Evolutionary conservation across 2,113 vertebrate species (phyloP), one percentile per base, ranked within the genome.

Genomic region (Peucedramus taeniatus): DNA sequence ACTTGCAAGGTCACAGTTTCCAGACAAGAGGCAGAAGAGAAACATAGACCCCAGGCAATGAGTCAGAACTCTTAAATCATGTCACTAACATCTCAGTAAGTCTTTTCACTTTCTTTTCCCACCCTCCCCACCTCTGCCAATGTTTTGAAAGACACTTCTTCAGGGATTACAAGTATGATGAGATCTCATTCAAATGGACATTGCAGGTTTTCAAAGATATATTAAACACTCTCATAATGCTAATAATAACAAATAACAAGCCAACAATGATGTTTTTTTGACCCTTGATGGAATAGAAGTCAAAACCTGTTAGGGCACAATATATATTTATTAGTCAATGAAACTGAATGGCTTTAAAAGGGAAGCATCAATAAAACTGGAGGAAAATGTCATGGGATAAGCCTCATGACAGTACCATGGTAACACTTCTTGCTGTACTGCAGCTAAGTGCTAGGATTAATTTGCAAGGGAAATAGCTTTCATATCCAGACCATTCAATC

Each of bases 401-500:
- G 9, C 16, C 54, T 84, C n/a, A 44, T 59, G 56, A 47, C 60
- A 81, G 51, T 15, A 15, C 72, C 80, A 74, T 66, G 71, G 89
- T 64, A 96, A 93, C 91, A 66, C 37, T 83, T n/a, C 54, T 80
- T 65, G 21, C 85, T 88, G 75, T 53, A 39, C 28, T 53, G 68
- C 60, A 65, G 71, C 42, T 50, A 33, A 83, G 47, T 50, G 54
- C 50, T 68, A 37, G 71, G 54, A 66, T 83, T 86, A 17, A 47
- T 93, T 90, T 88, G 75, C 87, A 97, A 94, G 68, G 54, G 37
- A 94, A 96, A 94, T 40, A 79, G 39, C 35, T 86, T 80, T 77
- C 63, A 21, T 63, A 83, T 40, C 44, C 44, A 80, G 59, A 74
- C 17, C 33, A 53, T 70, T 90, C 82, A 83, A 88, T 83, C 87